A percentile compares a stretch with the other conserved stretches of the same genome.
These are phyloP conservation scores for Tolmerus cingulatus DNA, from an alignment of 2,888 invertebrate species.

Conservation along the genomic window DNA sequence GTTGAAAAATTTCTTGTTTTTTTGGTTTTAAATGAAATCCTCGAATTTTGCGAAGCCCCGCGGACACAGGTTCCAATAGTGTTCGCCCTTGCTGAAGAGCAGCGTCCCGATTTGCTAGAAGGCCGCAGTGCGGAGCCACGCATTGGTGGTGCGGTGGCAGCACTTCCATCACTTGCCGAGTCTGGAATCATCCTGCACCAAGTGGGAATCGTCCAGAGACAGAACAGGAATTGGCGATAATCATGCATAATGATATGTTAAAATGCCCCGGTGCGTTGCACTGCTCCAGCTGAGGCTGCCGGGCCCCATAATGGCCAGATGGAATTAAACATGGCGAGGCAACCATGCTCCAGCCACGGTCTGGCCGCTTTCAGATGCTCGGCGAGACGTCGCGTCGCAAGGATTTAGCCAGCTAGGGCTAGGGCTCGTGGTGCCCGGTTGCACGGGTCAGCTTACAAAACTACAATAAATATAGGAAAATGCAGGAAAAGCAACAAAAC, in stretches of 20 bases:
- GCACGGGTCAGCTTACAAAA: not conserved
- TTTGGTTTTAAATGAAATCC: not conserved
- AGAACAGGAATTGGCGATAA: conserved; percentile 28
- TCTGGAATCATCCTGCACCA: conserved; percentile 1
- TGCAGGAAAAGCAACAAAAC: not conserved
- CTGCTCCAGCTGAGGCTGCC: conserved; percentile 18
- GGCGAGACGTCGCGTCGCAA: not conserved
- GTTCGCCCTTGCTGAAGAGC: not conserved
- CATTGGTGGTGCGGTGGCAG: conserved; percentile 4
- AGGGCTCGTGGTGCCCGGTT: not conserved
- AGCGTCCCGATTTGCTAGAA: not conserved
- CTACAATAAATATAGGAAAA: not conserved
- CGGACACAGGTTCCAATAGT: not conserved
- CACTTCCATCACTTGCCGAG: conserved; percentile 3
- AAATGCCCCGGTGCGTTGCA: conserved; percentile 7
- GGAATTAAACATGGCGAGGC: conserved; percentile 36
- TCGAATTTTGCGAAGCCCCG: not conserved
- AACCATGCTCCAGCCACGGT: not conserved
- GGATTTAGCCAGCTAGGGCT: not conserved
- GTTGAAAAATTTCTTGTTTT: not conserved
- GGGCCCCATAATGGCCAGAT: conserved; percentile 16
- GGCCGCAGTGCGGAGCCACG: not conserved
- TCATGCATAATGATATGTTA: conserved; percentile 44
- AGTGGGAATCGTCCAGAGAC: conserved; percentile 18
- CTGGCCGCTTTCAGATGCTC: not conserved